Percentiles rank a stretch among this genome's conserved stretches.
Evolutionary conservation across 1,140 invertebrate species (phyloP).

Genomic region (Protaetia brevitarsis): DNA sequence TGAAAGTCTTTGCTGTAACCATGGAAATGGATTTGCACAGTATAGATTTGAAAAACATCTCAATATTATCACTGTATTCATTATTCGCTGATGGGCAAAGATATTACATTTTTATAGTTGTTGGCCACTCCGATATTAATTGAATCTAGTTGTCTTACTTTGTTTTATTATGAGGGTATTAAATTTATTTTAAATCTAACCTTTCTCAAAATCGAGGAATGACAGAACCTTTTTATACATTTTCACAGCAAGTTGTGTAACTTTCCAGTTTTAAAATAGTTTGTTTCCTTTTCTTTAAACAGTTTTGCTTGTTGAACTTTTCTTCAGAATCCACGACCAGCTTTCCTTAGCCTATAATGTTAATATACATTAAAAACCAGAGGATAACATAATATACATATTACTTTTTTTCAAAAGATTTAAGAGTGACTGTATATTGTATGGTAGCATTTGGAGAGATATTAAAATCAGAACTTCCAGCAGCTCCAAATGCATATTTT

Average conservation of each 20-base stretch:
- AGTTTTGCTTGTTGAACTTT: slow-evolving; percentile 75
- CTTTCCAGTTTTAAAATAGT: slow-evolving; percentile 84
- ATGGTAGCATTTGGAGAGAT: slow-evolving; percentile 79
- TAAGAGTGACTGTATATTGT: slow-evolving; percentile 77
- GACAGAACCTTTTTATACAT: slow-evolving; percentile 77
- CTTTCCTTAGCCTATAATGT: slow-evolving; percentile 65
- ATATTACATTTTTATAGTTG: too few relatives aligned
- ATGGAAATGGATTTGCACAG: too few relatives aligned
- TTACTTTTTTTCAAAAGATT: slow-evolving; percentile 75
- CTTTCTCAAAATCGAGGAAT: slow-evolving; percentile 42
- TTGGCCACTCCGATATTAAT: too few relatives aligned
- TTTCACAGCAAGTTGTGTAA: slow-evolving; percentile 76
- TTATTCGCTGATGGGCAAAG: too few relatives aligned
- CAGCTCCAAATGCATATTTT: slow-evolving; percentile 78
- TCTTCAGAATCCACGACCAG: slow-evolving; percentile 80
- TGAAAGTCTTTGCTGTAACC: too few relatives aligned
- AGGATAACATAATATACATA: background rate
- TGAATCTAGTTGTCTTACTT: background rate
- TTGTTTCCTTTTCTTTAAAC: slow-evolving; percentile 88
- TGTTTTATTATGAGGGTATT: background rate
- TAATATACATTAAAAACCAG: too few relatives aligned
- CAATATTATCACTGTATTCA: too few relatives aligned
- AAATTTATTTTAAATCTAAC: slow-evolving; percentile 29
- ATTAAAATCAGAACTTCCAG: slow-evolving; percentile 67
- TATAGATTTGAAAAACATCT: too few relatives aligned